These are phyloP conservation scores for Plebejus melissa DNA, from an alignment of 2,888 invertebrate species.

Conservation along the genomic window DNA sequence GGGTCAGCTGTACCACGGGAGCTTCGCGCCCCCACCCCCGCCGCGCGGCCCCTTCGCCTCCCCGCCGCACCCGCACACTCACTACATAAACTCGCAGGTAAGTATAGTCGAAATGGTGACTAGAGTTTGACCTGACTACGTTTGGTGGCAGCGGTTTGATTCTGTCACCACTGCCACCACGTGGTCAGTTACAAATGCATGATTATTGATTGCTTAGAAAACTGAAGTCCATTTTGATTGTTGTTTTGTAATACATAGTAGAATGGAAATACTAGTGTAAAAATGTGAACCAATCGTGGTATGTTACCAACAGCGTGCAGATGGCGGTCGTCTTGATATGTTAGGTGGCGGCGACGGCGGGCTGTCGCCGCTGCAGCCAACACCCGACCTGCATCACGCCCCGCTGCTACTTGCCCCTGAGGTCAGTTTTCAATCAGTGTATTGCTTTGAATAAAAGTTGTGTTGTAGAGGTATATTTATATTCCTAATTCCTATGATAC, in stretches of 20 bases:
- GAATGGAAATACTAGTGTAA: neutral
- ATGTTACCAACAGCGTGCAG: conserved; percentile 51
- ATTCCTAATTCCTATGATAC: neutral
- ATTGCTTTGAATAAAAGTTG: neutral
- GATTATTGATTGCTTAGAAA: neutral
- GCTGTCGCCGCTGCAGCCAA: conserved; percentile 55
- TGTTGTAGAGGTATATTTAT: no score
- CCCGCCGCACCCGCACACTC: conserved; percentile 59
- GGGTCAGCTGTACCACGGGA: conserved; percentile 63
- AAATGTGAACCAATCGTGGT: neutral
- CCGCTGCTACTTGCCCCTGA: conserved; percentile 61
- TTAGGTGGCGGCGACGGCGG: conserved; percentile 53
- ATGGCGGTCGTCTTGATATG: conserved; percentile 58
- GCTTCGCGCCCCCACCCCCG: conserved; percentile 54
- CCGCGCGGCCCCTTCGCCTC: conserved; percentile 64
- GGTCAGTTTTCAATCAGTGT: conserved; percentile 41
- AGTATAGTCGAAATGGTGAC: conserved; percentile 34
- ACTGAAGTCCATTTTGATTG: conserved; percentile 13
- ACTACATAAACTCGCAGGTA: conserved; percentile 65
- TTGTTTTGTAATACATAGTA: conserved; percentile 18
- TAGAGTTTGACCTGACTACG: neutral
- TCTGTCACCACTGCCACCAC: neutral
- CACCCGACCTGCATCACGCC: conserved; percentile 60
- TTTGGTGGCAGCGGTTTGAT: conserved; percentile 2
- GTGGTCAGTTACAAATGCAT: neutral